phyloP scores from a whole-genome alignment of 2,888 invertebrate species.

The Helicoverpa assulta region DNA sequence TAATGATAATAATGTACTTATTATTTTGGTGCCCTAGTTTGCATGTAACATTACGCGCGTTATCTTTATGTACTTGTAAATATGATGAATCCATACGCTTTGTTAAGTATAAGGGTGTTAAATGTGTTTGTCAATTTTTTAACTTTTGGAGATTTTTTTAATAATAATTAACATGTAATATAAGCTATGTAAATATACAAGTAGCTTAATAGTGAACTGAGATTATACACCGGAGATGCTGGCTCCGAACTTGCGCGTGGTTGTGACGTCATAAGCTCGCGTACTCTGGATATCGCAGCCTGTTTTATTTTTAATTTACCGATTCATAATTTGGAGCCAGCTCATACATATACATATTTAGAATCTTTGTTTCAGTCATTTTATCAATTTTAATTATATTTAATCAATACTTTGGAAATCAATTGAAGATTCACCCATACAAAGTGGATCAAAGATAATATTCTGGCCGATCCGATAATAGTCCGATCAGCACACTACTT shows the following conservation, averaged over 20 bases:
- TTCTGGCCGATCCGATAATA: background rate
- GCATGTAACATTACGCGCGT: constrained; percentile 83
- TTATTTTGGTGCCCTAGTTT: constrained; percentile 84
- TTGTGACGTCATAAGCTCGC: constrained; percentile 70
- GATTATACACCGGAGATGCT: constrained; percentile 76
- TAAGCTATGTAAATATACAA: constrained; percentile 81
- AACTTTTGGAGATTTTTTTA: constrained; percentile 85
- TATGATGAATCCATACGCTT: constrained; percentile 90
- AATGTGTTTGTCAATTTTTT: constrained; percentile 89
- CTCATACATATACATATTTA: constrained; percentile 13
- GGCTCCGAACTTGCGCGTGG: constrained; percentile 69
- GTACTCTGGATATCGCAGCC: constrained; percentile 31
- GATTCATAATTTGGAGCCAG: constrained; percentile 50
- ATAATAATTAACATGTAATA: constrained; percentile 74
- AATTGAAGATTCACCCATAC: constrained; percentile 2
- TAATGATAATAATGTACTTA: constrained; percentile 81
- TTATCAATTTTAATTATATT: constrained; percentile 35
- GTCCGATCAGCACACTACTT: background rate
- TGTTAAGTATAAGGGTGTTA: constrained; percentile 88
- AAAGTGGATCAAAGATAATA: background rate
- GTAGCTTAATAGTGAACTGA: constrained; percentile 78
- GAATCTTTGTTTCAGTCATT: constrained; percentile 55
- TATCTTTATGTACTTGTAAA: constrained; percentile 85
- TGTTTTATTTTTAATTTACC: constrained; percentile 23
- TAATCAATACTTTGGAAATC: constrained; percentile 21